Evolutionary conservation across 2,797 vertebrate genomes (phyloP).

Genomic region (Centroberyx gerrardi): DNA sequence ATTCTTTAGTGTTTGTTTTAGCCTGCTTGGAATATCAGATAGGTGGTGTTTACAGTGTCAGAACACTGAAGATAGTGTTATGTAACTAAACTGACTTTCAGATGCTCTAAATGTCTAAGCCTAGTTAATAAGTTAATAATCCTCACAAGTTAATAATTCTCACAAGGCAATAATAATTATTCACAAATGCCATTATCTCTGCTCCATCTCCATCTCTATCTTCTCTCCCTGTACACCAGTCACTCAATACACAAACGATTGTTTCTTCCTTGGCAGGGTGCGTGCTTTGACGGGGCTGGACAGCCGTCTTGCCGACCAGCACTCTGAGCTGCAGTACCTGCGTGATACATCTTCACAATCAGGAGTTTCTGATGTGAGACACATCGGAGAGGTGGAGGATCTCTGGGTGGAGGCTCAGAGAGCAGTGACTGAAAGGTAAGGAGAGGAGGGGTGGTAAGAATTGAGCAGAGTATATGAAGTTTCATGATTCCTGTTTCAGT

Average conservation of each 20-base stretch:
- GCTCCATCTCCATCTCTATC: too few species aligned
- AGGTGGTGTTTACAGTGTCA: too few species aligned
- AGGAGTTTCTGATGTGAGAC: constrained; percentile 54
- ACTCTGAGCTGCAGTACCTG: constrained; percentile 83
- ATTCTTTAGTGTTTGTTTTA: not conserved
- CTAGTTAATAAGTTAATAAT: too few species aligned
- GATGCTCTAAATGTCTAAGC: not conserved
- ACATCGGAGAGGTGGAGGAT: constrained; percentile 68
- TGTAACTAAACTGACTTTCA: not conserved
- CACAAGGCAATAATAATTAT: too few species aligned
- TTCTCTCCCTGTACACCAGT: too few species aligned
- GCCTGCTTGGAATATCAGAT: not conserved
- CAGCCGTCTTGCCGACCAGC: constrained; percentile 81
- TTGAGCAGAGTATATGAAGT: not conserved
- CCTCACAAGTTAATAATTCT: too few species aligned
- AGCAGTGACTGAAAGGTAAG: constrained; percentile 86
- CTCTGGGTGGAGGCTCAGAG: constrained; percentile 87
- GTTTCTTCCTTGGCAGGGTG: constrained; percentile 75
- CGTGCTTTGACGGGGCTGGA: constrained; percentile 87
- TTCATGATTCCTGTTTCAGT: not conserved
- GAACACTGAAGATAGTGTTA: not conserved
- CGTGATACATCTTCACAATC: constrained; percentile 68
- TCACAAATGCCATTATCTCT: too few species aligned
- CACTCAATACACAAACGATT: not conserved
- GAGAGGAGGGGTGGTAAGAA: not conserved